A percentile compares a stretch with the other conserved stretches of the same genome.
Conservation (phyloP, 2,888 invertebrate species). For the Hesperia comma region DNA sequence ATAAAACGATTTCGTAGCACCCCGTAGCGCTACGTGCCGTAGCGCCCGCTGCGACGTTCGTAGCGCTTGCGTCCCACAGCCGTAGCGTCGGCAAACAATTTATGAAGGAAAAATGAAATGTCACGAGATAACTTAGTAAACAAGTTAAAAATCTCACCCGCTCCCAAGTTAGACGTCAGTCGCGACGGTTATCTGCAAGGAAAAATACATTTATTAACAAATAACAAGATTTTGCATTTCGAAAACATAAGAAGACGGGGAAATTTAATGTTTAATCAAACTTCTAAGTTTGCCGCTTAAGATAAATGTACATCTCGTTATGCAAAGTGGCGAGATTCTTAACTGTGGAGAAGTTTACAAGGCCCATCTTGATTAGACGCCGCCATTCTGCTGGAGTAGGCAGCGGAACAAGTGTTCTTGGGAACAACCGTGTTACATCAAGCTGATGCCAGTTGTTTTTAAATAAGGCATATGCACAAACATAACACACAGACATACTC, state of each 20-base stretch:
- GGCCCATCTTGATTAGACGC: slow-evolving; percentile 35
- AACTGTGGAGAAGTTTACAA: slow-evolving; percentile 28
- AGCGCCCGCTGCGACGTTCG: slow-evolving; percentile 16
- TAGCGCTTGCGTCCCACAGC: not conserved
- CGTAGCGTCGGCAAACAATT: not conserved
- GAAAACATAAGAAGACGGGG: not conserved
- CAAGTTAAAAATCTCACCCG: slow-evolving; percentile 26
- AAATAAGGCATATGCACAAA: not conserved
- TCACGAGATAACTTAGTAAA: not conserved
- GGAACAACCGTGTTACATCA: slow-evolving; percentile 28
- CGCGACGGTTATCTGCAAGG: slow-evolving; percentile 26
- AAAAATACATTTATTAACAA: slow-evolving; percentile 11
- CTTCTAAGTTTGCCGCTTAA: slow-evolving; percentile 10
- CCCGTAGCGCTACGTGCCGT: slow-evolving; percentile 30
- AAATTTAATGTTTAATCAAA: slow-evolving; percentile 5
- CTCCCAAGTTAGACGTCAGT: slow-evolving; percentile 10
- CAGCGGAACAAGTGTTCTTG: slow-evolving; percentile 32
- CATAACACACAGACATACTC: no score
- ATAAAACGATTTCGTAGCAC: slow-evolving; percentile 29
- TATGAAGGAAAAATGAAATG: slow-evolving; percentile 12
- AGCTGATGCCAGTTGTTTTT: slow-evolving; percentile 4
- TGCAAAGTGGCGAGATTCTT: slow-evolving; percentile 24
- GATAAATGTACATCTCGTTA: slow-evolving; percentile 19
- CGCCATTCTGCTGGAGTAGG: slow-evolving; percentile 28
- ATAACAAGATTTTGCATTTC: not conserved